phyloP scores from a whole-genome alignment of 2,113 vertebrate species.

The Python bivittatus region DNA sequence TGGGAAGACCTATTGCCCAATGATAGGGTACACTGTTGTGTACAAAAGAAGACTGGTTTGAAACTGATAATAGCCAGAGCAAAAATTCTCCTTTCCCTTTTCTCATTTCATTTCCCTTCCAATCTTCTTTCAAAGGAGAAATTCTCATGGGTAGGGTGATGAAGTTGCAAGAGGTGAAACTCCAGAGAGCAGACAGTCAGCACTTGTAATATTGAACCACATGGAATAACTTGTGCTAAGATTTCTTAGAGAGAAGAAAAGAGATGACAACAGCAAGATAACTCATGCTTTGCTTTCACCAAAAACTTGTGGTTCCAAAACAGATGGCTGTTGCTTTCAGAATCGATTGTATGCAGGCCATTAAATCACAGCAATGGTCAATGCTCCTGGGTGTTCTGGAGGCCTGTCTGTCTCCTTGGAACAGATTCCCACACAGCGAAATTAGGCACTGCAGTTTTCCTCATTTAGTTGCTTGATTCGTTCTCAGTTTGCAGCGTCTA shows the following conservation, averaged over 20 bases:
- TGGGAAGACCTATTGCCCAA: background rate
- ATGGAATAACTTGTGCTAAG: background rate
- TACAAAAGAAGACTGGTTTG: background rate
- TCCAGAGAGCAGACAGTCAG: background rate
- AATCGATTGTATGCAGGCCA: background rate
- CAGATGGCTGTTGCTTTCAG: background rate
- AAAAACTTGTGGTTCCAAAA: background rate
- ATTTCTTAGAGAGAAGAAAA: background rate
- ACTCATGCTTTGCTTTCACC: background rate
- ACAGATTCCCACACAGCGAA: background rate
- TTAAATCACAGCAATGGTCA: background rate
- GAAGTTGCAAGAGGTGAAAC: background rate
- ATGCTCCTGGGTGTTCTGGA: background rate
- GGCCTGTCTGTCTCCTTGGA: background rate
- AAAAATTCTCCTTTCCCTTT: background rate
- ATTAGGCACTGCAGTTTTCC: background rate
- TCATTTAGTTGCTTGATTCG: constrained; percentile 14
- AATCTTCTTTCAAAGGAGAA: background rate
- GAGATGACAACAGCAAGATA: background rate
- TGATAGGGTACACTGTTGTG: background rate
- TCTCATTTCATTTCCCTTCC: background rate
- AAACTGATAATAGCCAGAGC: background rate
- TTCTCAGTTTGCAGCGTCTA: background rate
- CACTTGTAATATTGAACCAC: background rate
- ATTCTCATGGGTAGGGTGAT: background rate